Evolutionary conservation across 1,140 invertebrate species (phyloP).

Genomic region (Bombus confusus): DNA sequence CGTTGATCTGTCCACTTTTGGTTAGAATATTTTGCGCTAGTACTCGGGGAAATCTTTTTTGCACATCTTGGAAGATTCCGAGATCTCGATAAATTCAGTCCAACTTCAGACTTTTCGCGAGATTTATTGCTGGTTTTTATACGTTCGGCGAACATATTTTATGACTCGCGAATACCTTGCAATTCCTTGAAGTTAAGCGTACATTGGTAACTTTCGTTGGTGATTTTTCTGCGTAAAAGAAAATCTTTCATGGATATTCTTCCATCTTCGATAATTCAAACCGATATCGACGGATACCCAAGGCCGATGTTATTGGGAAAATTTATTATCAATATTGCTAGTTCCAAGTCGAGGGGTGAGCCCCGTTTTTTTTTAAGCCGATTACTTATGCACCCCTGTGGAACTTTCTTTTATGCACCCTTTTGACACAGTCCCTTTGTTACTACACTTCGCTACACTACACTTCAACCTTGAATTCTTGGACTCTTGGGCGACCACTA

Average conservation of each 20-base stretch:
- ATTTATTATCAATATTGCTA: not conserved
- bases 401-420: slow-evolving; percentile 25
- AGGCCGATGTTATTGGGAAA: not conserved
- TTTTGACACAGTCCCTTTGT: not conserved
- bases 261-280: not conserved
- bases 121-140: too few relatives aligned
- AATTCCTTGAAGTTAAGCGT: too few relatives aligned
- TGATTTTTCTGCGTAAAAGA: not conserved
- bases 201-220: not conserved
- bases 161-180: too few relatives aligned
- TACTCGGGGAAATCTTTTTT: too few relatives aligned
- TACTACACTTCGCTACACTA: too few relatives aligned
- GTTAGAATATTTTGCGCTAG: too few relatives aligned
- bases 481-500: not conserved
- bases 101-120: too few relatives aligned
- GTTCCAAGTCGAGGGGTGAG: not conserved
- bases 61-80: too few relatives aligned
- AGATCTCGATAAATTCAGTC: too few relatives aligned
- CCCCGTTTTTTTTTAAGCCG: not conserved
- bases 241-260: too few relatives aligned
- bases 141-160: too few relatives aligned
- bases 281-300: not conserved
- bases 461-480: not conserved
- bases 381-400: slow-evolving; percentile 11
- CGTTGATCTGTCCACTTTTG: not conserved